A percentile compares a stretch with the other conserved stretches of the same genome.
Conservation (phyloP, 2,797 vertebrate species). For the Halcyon smyrnensis region DNA sequence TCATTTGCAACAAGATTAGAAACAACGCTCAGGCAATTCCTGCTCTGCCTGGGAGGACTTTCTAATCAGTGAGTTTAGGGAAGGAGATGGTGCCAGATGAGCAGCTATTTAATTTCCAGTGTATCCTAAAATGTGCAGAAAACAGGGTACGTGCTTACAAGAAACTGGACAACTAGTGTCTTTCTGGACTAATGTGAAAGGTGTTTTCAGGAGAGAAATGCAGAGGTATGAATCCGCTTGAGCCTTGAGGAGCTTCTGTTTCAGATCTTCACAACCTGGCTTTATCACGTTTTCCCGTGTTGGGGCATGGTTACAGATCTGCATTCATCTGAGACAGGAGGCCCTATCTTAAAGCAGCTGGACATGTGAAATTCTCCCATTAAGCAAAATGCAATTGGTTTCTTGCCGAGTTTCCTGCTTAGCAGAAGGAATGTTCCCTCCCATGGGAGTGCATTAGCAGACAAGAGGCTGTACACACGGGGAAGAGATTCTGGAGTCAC, state of each 20-base stretch:
- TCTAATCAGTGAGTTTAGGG: neutral
- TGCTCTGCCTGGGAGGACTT: neutral
- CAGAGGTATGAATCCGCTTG: neutral
- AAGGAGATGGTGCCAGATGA: neutral
- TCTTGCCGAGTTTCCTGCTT: neutral
- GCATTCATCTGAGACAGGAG: neutral
- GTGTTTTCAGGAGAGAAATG: neutral
- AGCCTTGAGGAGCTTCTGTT: neutral
- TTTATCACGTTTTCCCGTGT: neutral
- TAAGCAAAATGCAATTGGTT: conserved; percentile 11
- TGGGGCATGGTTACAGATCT: neutral
- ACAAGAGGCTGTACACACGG: neutral
- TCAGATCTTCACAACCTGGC: neutral
- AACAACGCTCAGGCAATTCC: neutral
- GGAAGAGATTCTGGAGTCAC: conserved; percentile 20
- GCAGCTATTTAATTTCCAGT: neutral
- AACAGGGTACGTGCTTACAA: neutral
- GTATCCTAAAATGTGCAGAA: neutral
- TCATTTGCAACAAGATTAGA: neutral
- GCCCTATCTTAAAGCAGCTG: neutral
- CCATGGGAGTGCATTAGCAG: neutral
- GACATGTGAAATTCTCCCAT: conserved; percentile 10
- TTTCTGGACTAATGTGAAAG: neutral
- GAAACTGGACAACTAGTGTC: neutral
- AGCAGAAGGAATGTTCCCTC: neutral